A percentile compares a stretch with the other conserved stretches of the same genome.
Conservation (phyloP, 2,888 invertebrate genomes). For the Pachycephus smyrnensis region DNA sequence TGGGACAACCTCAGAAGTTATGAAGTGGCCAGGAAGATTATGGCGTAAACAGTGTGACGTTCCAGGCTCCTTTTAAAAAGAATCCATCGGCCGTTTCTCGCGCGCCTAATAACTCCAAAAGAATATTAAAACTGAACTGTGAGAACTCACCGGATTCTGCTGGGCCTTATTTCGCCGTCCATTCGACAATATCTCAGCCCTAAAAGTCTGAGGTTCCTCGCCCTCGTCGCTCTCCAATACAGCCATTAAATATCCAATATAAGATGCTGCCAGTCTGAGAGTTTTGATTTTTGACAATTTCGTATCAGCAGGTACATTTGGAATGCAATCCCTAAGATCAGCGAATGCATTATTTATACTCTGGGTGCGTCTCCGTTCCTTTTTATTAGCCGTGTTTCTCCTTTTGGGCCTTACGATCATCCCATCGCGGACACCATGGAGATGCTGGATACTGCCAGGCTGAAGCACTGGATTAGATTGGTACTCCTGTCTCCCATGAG, state of each 20-base stretch:
- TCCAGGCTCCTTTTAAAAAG: background rate
- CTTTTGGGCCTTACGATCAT: conserved; percentile 70
- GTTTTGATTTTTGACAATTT: conserved; percentile 98
- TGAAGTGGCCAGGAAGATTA: conserved; percentile 6
- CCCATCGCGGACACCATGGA: conserved; percentile 35
- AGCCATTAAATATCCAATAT: conserved; percentile 92
- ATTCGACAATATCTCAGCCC: conserved; percentile 79
- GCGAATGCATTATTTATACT: conserved; percentile 97
- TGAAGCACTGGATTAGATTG: conserved; percentile 2
- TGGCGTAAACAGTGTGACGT: background rate
- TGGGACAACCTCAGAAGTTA: background rate
- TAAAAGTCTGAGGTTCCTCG: conserved; percentile 84
- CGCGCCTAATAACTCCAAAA: background rate
- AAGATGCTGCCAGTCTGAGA: conserved; percentile 89
- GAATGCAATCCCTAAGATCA: conserved; percentile 92
- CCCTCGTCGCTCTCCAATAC: conserved; percentile 87
- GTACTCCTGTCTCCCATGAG: conserved; percentile 15
- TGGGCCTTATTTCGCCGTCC: conserved; percentile 56
- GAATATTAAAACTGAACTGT: background rate
- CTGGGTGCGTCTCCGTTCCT: conserved; percentile 90
- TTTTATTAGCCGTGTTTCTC: conserved; percentile 92
- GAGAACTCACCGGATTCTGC: conserved; percentile 50
- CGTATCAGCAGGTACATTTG: conserved; percentile 95
- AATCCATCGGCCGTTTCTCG: conserved; percentile 50
- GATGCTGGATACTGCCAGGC: conserved; percentile 22